phyloP scores from a whole-genome alignment of 2,888 invertebrate species.

The Cephus sareptanus region DNA sequence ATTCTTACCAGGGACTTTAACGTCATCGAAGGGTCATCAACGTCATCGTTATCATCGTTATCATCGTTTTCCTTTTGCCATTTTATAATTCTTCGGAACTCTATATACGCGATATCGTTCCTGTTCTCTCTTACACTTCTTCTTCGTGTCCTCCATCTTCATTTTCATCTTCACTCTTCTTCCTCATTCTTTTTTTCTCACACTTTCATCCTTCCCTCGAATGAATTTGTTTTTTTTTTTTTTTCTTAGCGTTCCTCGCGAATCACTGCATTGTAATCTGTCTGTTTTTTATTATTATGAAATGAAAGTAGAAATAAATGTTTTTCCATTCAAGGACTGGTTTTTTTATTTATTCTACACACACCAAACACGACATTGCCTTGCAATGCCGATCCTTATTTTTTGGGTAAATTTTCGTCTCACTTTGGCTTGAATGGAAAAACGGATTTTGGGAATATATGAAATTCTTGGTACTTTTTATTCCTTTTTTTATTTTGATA shows the following conservation, averaged over 20 bases:
- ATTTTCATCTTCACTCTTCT: slow-evolving; percentile 12
- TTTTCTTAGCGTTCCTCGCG: slow-evolving; percentile 6
- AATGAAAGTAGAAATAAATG: slow-evolving; percentile 62
- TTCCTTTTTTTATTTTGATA: not conserved
- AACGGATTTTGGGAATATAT: slow-evolving; percentile 34
- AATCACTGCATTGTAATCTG: slow-evolving; percentile 32
- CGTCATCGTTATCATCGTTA: not conserved
- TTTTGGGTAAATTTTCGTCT: slow-evolving; percentile 58
- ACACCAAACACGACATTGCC: slow-evolving; percentile 41
- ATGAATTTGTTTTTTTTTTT: slow-evolving; percentile 17
- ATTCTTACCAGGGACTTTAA: not conserved
- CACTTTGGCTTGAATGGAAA: slow-evolving; percentile 65
- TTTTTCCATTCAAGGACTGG: slow-evolving; percentile 65
- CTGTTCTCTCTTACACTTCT: not conserved
- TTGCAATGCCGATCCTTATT: slow-evolving; percentile 33
- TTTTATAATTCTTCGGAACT: not conserved
- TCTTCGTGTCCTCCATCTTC: slow-evolving; percentile 2
- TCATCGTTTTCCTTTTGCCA: not conserved
- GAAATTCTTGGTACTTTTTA: slow-evolving; percentile 10
- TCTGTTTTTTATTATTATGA: slow-evolving; percentile 36
- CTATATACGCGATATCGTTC: not conserved
- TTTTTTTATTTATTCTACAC: slow-evolving; percentile 61
- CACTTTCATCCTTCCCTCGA: not conserved
- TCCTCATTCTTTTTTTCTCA: not conserved
- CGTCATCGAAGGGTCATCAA: not conserved